Evolutionary conservation across 2,797 vertebrate genomes (phyloP).

Genomic region (Micropoecilia bifurca): DNA sequence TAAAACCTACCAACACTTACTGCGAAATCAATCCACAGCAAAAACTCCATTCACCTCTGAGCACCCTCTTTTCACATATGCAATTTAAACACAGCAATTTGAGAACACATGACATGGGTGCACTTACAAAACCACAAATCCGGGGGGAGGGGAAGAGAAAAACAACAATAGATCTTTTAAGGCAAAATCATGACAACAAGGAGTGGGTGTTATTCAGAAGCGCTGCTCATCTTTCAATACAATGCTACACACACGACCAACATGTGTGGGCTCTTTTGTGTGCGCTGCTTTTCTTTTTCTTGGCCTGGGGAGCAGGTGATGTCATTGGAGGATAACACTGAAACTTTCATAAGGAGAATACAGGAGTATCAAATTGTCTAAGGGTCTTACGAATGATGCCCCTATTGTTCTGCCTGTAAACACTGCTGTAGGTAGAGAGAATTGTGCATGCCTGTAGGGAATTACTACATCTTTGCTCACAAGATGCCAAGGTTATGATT

Average conservation of each 20-base stretch:
- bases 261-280: slow-evolving; percentile 35
- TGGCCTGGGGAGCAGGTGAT: slow-evolving; percentile 44
- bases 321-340: slow-evolving; percentile 36
- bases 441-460: slow-evolving; percentile 58
- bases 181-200: slow-evolving; percentile 31
- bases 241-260: slow-evolving; percentile 52
- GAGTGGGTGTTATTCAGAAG: slow-evolving; percentile 53
- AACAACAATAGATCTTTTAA: slow-evolving; percentile 72
- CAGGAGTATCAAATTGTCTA: slow-evolving; percentile 45
- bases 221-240: slow-evolving; percentile 66
- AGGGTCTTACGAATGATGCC: slow-evolving; percentile 43
- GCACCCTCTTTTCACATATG: neutral
- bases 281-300: slow-evolving; percentile 15
- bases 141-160: neutral
- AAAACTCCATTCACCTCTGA: slow-evolving; percentile 6
- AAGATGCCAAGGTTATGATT: slow-evolving; percentile 68
- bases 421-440: slow-evolving; percentile 52
- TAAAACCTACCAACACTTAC: slow-evolving; percentile 23
- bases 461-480: slow-evolving; percentile 51
- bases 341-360: slow-evolving; percentile 34
- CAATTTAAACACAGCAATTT: slow-evolving; percentile 17
- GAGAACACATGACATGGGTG: slow-evolving; percentile 18
- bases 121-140: slow-evolving; percentile 42
- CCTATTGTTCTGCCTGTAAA: slow-evolving; percentile 66
- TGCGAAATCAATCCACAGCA: slow-evolving; percentile 16